Conservation (phyloP, 1,140 invertebrate species). For the Probaryconus sp. region DNA sequence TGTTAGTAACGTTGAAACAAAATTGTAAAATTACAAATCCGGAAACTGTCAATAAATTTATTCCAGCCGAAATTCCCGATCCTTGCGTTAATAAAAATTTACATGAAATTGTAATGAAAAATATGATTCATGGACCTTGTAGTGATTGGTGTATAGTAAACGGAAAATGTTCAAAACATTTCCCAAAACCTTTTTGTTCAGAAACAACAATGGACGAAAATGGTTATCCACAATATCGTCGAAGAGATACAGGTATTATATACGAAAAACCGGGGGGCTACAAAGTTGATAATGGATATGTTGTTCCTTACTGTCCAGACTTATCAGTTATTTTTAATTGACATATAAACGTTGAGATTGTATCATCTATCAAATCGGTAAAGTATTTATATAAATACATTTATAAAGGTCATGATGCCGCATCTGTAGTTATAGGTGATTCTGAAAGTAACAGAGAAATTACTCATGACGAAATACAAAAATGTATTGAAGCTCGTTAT, state of each 20-base stretch:
- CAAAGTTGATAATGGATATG: slow-evolving; percentile 21
- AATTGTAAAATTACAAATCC: slow-evolving; percentile 65
- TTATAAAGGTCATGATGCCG: too few species aligned
- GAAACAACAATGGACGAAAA: slow-evolving; percentile 65
- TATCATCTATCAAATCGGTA: slow-evolving; percentile 14
- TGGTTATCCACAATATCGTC: too few species aligned
- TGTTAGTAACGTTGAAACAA: slow-evolving; percentile 56
- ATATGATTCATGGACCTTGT: slow-evolving; percentile 69
- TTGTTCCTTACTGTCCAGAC: slow-evolving; percentile 24
- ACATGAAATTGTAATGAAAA: slow-evolving; percentile 55
- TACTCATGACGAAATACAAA: slow-evolving; percentile 9
- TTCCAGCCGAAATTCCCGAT: slow-evolving; percentile 76
- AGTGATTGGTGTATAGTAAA: too few species aligned
- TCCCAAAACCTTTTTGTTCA: slow-evolving; percentile 47
- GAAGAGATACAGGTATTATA: not conserved
- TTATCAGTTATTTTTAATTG: slow-evolving; percentile 12
- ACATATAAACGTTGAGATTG: slow-evolving; percentile 35
- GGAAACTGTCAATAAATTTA: slow-evolving; percentile 65
- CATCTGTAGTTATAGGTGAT: slow-evolving; percentile 6
- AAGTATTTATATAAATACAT: too few species aligned
- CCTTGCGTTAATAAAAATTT: slow-evolving; percentile 36
- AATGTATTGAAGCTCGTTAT: slow-evolving; percentile 22
- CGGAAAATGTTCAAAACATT: too few species aligned
- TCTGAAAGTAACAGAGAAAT: slow-evolving; percentile 6
- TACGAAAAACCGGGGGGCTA: not conserved